These are phyloP conservation scores for Cryptomyrus ogoouensis DNA, from an alignment of 2,113 vertebrate species.

Conservation along the genomic window DNA sequence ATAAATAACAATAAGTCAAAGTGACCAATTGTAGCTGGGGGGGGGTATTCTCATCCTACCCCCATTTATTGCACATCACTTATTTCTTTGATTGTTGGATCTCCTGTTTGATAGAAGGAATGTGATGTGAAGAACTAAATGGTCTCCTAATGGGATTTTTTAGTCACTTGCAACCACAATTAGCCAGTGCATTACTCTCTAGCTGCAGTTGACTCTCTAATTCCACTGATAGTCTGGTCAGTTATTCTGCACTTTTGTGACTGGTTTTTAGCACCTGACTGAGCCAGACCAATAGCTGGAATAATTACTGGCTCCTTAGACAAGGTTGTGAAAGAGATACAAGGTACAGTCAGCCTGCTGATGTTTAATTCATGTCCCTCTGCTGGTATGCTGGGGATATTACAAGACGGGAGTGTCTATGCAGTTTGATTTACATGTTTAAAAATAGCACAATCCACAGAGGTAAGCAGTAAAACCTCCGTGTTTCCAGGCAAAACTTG, in stretches of 20 bases:
- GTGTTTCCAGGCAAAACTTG: neutral
- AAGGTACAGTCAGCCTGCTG: neutral
- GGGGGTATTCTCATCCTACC: neutral
- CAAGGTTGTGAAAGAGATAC: neutral
- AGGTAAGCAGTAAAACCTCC: neutral
- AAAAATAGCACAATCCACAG: neutral
- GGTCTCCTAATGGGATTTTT: neutral
- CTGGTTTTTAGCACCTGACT: neutral
- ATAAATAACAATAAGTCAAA: no score
- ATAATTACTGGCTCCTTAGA: slow-evolving; percentile 1
- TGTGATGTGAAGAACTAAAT: neutral
- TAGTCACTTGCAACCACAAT: neutral
- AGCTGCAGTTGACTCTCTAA: neutral
- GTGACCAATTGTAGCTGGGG: no score
- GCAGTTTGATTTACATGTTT: neutral
- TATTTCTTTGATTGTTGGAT: neutral
- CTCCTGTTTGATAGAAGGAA: neutral
- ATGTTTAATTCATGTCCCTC: slow-evolving; percentile 14
- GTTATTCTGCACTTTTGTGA: neutral
- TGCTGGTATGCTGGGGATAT: neutral
- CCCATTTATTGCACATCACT: neutral
- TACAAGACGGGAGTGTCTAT: neutral
- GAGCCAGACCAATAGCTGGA: neutral
- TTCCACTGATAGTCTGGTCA: neutral
- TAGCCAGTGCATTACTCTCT: neutral